Conservation (phyloP, 2,888 invertebrate species). For the Zootermopsis nevadensis region DNA sequence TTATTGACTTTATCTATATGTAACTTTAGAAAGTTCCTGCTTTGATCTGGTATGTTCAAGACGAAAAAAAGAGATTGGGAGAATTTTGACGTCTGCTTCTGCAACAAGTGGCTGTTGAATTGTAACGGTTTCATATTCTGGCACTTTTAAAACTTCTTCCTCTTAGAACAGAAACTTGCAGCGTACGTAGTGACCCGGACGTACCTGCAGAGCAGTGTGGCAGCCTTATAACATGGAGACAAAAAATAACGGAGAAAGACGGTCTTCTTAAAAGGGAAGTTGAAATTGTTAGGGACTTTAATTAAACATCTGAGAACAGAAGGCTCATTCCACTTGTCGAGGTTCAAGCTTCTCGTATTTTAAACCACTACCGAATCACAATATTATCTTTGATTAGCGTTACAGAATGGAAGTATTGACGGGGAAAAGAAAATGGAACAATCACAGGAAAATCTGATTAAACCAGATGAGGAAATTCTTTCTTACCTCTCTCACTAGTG, state of each 20-base stretch:
- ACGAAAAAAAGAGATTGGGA: neutral
- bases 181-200: neutral
- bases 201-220: too few species aligned
- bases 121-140: slow-evolving; percentile 41
- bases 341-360: neutral
- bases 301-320: neutral
- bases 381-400: slow-evolving; percentile 4
- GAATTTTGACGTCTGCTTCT: slow-evolving; percentile 32
- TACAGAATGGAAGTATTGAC: neutral
- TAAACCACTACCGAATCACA: neutral
- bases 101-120: slow-evolving; percentile 45
- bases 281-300: neutral
- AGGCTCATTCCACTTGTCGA: neutral
- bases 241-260: neutral
- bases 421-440: neutral
- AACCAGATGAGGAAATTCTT: neutral
- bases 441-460: neutral
- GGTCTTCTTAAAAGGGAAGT: neutral
- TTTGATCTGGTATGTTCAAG: neutral
- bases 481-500: neutral
- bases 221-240: neutral
- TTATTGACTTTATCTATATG: neutral
- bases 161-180: slow-evolving; percentile 4
- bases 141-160: slow-evolving; percentile 28
- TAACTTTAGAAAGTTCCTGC: slow-evolving; percentile 4